Evolutionary conservation across 2,888 invertebrate genomes (phyloP).

Genomic region (Schrankia costaestrigalis): DNA sequence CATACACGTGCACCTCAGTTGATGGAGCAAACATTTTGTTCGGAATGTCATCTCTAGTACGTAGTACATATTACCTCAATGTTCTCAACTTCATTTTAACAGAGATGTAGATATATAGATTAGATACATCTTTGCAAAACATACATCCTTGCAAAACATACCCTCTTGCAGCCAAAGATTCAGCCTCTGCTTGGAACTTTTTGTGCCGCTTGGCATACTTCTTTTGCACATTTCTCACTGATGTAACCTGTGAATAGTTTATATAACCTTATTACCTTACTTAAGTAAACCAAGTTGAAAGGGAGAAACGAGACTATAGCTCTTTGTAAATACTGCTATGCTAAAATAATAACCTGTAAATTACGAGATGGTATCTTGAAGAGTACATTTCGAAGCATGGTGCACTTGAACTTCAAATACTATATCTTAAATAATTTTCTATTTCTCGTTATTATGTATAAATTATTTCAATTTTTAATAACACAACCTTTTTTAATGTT

Average conservation of each 20-base stretch:
- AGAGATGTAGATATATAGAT: too few species aligned
- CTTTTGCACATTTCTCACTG: slow-evolving; percentile 53
- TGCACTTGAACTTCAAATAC: not conserved
- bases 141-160: slow-evolving; percentile 46
- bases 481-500: too few species aligned
- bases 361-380: slow-evolving; percentile 40
- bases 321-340: too few species aligned
- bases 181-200: slow-evolving; percentile 76
- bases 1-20: too few species aligned
- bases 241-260: slow-evolving; percentile 41
- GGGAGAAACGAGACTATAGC: too few species aligned
- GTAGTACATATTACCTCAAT: too few species aligned
- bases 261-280: not conserved
- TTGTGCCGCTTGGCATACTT: slow-evolving; percentile 67
- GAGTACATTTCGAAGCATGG: slow-evolving; percentile 50
- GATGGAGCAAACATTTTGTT: too few species aligned
- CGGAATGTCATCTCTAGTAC: too few species aligned
- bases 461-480: not conserved
- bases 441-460: not conserved
- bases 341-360: slow-evolving; percentile 56
- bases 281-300: too few species aligned
- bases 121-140: not conserved
- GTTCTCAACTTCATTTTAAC: too few species aligned
- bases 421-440: slow-evolving; percentile 1
- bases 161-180: slow-evolving; percentile 86